Conservation (phyloP, 2,113 vertebrate genomes). For the Isichthys henryi region DNA sequence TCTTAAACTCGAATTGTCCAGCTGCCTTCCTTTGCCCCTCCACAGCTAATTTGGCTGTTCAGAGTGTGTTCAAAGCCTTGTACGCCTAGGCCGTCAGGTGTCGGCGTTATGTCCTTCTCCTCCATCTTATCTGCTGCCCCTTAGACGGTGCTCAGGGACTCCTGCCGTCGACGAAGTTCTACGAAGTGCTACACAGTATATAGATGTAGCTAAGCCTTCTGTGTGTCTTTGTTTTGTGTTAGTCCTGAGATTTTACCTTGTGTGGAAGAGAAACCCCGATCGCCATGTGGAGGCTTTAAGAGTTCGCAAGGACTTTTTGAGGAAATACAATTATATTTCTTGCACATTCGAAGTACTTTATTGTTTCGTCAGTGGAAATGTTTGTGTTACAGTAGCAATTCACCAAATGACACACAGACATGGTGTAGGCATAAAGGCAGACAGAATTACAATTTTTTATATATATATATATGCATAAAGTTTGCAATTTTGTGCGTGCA, state of each 20-base stretch:
- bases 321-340: neutral
- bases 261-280: neutral
- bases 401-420: too few species aligned
- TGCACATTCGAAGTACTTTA: neutral
- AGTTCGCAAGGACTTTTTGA: neutral
- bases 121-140: neutral
- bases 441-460: too few species aligned
- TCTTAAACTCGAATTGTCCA: neutral
- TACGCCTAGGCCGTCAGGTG: neutral
- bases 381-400: too few species aligned
- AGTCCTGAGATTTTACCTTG: neutral
- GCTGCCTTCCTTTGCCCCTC: neutral
- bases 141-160: neutral
- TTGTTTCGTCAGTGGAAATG: neutral
- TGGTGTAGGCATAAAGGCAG: too few species aligned
- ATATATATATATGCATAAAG: neutral
- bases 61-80: neutral
- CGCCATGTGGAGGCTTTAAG: neutral
- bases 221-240: neutral
- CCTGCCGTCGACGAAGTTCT: neutral
- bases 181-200: neutral
- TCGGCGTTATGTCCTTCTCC: neutral
- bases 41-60: neutral
- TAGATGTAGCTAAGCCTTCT: neutral
- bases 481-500: too few species aligned